Evolutionary conservation across 1,140 invertebrate genomes (phyloP).

Genomic region (Drosophila trapezifrons): DNA sequence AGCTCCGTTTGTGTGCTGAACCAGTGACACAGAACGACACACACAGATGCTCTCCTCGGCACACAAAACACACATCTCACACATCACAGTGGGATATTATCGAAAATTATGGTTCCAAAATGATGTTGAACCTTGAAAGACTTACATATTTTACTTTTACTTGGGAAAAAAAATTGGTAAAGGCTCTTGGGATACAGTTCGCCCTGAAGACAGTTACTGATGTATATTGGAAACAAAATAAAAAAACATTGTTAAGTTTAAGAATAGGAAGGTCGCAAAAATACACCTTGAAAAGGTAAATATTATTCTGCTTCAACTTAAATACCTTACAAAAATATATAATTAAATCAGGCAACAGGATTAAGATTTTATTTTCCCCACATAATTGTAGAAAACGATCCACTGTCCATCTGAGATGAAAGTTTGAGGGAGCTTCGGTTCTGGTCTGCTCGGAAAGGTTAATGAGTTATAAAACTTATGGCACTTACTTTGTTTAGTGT

Average conservation of each 20-base stretch:
- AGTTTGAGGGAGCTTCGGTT: slow-evolving; percentile 42
- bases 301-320: background rate
- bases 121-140: no score
- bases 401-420: slow-evolving; percentile 20
- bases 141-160: background rate
- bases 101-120: background rate
- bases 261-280: no score
- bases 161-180: no score
- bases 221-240: no score
- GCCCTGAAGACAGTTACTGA: no score
- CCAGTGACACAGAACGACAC: slow-evolving; percentile 69
- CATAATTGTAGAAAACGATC: no score
- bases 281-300: background rate
- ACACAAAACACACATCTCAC: slow-evolving; percentile 38
- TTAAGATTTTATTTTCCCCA: background rate
- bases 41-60: slow-evolving; percentile 18
- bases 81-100: slow-evolving; percentile 7
- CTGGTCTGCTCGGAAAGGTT: slow-evolving; percentile 63
- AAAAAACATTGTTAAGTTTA: no score
- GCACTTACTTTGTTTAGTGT: slow-evolving; percentile 67
- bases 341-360: no score
- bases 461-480: slow-evolving; percentile 80
- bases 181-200: no score
- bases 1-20: slow-evolving; percentile 31
- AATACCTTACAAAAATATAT: background rate